Evolutionary conservation across 2,888 invertebrate genomes (phyloP).

Genomic region (Amphipyra tragopoginis): DNA sequence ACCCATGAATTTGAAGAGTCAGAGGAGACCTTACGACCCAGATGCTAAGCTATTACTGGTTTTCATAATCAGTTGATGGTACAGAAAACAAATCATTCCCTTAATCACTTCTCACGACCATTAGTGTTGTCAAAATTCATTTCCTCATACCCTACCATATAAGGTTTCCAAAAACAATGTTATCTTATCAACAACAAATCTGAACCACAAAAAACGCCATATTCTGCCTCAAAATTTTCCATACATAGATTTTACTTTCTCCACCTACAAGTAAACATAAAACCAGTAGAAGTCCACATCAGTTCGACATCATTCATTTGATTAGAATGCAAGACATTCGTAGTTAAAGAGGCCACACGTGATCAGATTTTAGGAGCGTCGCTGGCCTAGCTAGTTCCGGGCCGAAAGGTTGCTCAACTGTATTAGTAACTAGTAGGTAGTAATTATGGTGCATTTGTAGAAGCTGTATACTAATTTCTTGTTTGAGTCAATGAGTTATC

Average conservation of each 20-base stretch:
- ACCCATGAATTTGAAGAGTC: too few relatives aligned
- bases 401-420: constrained; percentile 3
- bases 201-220: not conserved
- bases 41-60: too few relatives aligned
- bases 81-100: not conserved
- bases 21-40: too few relatives aligned
- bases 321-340: constrained; percentile 45
- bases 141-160: not conserved
- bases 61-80: too few relatives aligned
- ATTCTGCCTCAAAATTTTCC: constrained; percentile 13
- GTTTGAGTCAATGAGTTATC: not conserved
- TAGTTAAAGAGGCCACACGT: constrained; percentile 45
- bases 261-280: constrained; percentile 13
- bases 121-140: not conserved
- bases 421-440: not conserved
- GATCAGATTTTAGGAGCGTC: constrained; percentile 25
- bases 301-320: constrained; percentile 14
- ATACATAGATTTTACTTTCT: constrained; percentile 36
- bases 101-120: not conserved
- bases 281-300: constrained; percentile 7
- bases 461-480: not conserved
- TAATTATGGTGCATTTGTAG: constrained; percentile 11
- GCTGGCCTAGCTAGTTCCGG: constrained; percentile 35
- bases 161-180: not conserved
- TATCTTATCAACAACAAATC: constrained; percentile 3